phyloP scores from a whole-genome alignment of 2,113 vertebrate species.

The Osmerus eperlanus region DNA sequence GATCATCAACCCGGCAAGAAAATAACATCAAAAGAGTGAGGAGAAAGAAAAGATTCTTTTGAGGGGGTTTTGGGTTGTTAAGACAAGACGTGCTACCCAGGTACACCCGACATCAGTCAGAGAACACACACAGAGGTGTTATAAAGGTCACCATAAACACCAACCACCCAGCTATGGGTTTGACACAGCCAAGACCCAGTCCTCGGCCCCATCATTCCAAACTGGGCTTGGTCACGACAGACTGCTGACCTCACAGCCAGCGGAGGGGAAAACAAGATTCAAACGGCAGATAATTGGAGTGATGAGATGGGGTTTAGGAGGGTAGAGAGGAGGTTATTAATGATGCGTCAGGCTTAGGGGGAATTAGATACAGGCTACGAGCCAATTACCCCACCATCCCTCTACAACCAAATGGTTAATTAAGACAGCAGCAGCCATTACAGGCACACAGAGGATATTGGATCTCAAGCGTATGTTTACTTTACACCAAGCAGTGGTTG shows the following conservation, averaged over 20 bases:
- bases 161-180: neutral
- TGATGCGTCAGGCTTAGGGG: slow-evolving; percentile 42
- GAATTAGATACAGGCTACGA: slow-evolving; percentile 39
- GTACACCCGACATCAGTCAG: neutral
- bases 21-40: too few species aligned
- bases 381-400: slow-evolving; percentile 43
- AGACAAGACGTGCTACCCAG: too few species aligned
- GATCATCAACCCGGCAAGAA: too few species aligned
- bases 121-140: neutral
- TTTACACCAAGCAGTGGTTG: slow-evolving; percentile 10
- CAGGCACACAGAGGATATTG: slow-evolving; percentile 34
- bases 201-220: neutral
- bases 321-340: slow-evolving; percentile 27
- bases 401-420: slow-evolving; percentile 33
- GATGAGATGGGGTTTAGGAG: slow-evolving; percentile 20
- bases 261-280: slow-evolving; percentile 8
- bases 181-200: neutral
- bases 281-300: neutral
- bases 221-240: neutral
- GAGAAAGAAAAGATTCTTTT: too few species aligned
- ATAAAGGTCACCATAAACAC: neutral
- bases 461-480: slow-evolving; percentile 35
- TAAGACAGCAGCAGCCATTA: slow-evolving; percentile 27
- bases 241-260: neutral
- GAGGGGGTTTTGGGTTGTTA: too few species aligned